A percentile compares a stretch with the other conserved stretches of the same genome.
phyloP scores from a whole-genome alignment of 2,888 invertebrate genomes.

The Hyles lineata region DNA sequence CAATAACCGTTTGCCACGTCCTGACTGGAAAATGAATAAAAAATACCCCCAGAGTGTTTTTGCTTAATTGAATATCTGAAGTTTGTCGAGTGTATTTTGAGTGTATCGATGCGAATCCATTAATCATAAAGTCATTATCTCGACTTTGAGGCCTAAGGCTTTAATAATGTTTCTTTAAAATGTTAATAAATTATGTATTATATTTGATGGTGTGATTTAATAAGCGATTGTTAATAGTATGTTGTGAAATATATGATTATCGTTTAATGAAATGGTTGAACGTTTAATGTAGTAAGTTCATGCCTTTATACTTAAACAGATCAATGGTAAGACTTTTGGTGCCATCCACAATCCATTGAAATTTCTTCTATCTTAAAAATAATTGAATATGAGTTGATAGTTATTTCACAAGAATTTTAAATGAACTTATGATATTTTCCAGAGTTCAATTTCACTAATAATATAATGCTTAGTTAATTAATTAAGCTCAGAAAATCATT shows the following conservation, averaged over 20 bases:
- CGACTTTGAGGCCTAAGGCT: not conserved
- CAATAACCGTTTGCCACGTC: constrained; percentile 2
- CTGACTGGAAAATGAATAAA: not conserved
- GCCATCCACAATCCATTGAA: too few species aligned
- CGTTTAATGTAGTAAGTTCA: not conserved
- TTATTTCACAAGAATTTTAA: too few species aligned
- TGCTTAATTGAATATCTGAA: constrained; percentile 9
- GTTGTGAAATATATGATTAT: not conserved
- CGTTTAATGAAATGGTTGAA: not conserved
- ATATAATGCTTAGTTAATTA: too few species aligned
- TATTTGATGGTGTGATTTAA: not conserved
- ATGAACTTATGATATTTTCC: too few species aligned
- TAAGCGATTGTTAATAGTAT: not conserved
- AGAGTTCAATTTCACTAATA: too few species aligned
- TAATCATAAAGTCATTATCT: not conserved
- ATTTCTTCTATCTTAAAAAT: too few species aligned
- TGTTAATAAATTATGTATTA: not conserved
- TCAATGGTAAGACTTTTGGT: too few species aligned
- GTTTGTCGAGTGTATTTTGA: constrained; percentile 3
- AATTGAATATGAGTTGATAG: too few species aligned
- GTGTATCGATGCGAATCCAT: not conserved
- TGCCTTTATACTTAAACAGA: too few species aligned
- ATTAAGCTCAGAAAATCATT: too few species aligned
- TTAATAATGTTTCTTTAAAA: constrained; percentile 1
- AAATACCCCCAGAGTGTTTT: not conserved